A percentile compares a stretch with the other conserved stretches of the same genome.
These are phyloP conservation scores for Syngnathus floridae DNA, from an alignment of 2,113 vertebrate genomes.

Conservation along the genomic window DNA sequence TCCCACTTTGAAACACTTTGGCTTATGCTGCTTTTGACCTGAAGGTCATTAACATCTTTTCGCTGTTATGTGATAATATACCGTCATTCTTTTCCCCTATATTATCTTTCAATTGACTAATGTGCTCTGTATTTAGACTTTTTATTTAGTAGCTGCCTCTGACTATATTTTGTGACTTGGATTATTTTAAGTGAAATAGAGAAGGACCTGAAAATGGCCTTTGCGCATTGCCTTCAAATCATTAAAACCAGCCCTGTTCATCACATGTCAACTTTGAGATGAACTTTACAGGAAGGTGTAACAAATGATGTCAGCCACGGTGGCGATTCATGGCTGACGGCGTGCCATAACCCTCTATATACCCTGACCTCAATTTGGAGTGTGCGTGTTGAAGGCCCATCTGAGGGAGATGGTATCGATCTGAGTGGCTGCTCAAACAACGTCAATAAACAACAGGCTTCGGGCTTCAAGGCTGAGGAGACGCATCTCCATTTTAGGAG, in stretches of 20 bases:
- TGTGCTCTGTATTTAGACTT: too few species aligned
- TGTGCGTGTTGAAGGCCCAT: conserved; percentile 54
- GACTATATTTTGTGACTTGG: not conserved
- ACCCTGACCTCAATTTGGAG: conserved; percentile 67
- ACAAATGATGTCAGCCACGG: conserved; percentile 48
- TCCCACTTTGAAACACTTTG: conserved; percentile 36
- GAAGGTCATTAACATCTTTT: not conserved
- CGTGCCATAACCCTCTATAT: conserved; percentile 54
- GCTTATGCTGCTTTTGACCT: not conserved
- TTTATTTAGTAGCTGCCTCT: not conserved
- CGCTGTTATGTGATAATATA: not conserved
- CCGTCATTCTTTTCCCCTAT: not conserved
- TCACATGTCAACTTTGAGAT: conserved; percentile 59
- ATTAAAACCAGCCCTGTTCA: conserved; percentile 21
- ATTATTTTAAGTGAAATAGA: not conserved
- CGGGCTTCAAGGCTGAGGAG: conserved; percentile 65
- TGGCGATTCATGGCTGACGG: conserved; percentile 44
- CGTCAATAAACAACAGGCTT: conserved; percentile 66
- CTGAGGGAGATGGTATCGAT: conserved; percentile 63
- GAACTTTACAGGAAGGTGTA: conserved; percentile 55
- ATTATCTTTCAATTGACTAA: not conserved
- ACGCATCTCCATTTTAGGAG: conserved; percentile 57
- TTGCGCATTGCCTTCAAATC: conserved; percentile 11
- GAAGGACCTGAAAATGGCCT: conserved; percentile 8
- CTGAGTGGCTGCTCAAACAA: conserved; percentile 52